A percentile compares a stretch with the other conserved stretches of the same genome.
phyloP scores from a whole-genome alignment of 1,140 invertebrate genomes.

The Drosophila parabipectinata region DNA sequence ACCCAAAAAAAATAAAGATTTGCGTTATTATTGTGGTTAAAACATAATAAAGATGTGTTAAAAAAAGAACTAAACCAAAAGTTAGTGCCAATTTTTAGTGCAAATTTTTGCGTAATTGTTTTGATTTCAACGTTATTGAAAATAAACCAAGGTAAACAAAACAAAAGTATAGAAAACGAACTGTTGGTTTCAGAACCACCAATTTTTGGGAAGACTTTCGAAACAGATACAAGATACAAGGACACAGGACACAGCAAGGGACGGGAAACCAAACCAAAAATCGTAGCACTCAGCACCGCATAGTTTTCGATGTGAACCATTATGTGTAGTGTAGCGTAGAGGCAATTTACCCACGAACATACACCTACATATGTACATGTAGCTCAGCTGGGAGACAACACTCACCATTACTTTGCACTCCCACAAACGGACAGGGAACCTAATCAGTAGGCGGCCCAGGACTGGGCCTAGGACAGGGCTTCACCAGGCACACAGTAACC shows the following conservation, averaged over 20 bases:
- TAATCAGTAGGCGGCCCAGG: neutral
- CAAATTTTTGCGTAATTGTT: constrained; percentile 73
- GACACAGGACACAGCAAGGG: constrained; percentile 5
- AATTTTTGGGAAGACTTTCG: constrained; percentile 76
- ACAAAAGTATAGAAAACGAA: constrained; percentile 33
- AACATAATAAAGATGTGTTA: constrained; percentile 28
- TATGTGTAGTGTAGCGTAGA: constrained; percentile 49
- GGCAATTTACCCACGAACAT: constrained; percentile 36
- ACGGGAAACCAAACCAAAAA: constrained; percentile 7
- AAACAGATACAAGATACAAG: constrained; percentile 28
- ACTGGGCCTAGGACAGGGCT: neutral
- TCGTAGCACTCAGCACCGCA: constrained; percentile 42
- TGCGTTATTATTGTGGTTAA: constrained; percentile 70
- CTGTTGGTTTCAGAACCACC: constrained; percentile 79
- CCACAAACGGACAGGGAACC: constrained; percentile 20
- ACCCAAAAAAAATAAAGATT: constrained; percentile 32
- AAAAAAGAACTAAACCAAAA: constrained; percentile 54
- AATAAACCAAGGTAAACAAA: constrained; percentile 35
- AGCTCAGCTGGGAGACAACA: constrained; percentile 31
- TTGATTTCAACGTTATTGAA: constrained; percentile 57
- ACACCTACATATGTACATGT: constrained; percentile 29
- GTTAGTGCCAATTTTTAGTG: constrained; percentile 81
- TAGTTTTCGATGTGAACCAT: constrained; percentile 47
- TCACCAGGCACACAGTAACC: constrained; percentile 1
- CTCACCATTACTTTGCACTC: constrained; percentile 30